These are phyloP conservation scores for Autographa gamma DNA, from an alignment of 2,888 invertebrate genomes.

Conservation along the genomic window DNA sequence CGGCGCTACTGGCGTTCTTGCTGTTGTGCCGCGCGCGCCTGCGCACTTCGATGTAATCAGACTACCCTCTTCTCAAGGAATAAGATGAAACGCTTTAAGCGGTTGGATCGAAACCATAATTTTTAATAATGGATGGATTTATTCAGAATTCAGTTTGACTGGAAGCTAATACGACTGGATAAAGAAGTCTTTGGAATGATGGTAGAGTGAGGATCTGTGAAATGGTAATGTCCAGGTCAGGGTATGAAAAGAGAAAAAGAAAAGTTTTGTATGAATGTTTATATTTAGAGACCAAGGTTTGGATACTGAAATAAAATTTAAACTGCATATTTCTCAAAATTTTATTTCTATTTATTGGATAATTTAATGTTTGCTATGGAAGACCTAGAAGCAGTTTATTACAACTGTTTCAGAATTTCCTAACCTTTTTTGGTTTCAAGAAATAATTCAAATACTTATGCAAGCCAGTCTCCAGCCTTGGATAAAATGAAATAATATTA, in stretches of 20 bases:
- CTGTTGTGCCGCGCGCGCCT: constrained; percentile 80
- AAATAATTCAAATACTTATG: not conserved
- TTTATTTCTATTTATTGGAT: not conserved
- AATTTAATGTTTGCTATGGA: not conserved
- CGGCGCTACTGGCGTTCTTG: constrained; percentile 80
- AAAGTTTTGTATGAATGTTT: constrained; percentile 26
- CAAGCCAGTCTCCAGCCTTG: not conserved
- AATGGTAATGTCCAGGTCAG: constrained; percentile 1
- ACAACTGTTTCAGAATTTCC: no score
- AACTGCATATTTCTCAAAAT: not conserved
- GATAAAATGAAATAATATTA: not conserved
- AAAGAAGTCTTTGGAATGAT: constrained; percentile 13
- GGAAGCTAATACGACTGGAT: not conserved
- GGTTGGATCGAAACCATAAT: constrained; percentile 23
- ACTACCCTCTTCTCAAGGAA: constrained; percentile 49
- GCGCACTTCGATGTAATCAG: constrained; percentile 77
- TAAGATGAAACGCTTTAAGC: constrained; percentile 38
- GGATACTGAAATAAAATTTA: not conserved
- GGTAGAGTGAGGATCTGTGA: constrained; percentile 7
- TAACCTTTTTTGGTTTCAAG: not conserved
- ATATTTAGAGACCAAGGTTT: constrained; percentile 17
- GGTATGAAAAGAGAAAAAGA: constrained; percentile 17
- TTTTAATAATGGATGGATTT: constrained; percentile 16
- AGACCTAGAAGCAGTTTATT: not conserved
- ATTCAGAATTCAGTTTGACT: constrained; percentile 23